A percentile compares a stretch with the other conserved stretches of the same genome.
phyloP scores from a whole-genome alignment of 92 coral and sea anemone genomes.

The Palythoa caribaeorum region DNA sequence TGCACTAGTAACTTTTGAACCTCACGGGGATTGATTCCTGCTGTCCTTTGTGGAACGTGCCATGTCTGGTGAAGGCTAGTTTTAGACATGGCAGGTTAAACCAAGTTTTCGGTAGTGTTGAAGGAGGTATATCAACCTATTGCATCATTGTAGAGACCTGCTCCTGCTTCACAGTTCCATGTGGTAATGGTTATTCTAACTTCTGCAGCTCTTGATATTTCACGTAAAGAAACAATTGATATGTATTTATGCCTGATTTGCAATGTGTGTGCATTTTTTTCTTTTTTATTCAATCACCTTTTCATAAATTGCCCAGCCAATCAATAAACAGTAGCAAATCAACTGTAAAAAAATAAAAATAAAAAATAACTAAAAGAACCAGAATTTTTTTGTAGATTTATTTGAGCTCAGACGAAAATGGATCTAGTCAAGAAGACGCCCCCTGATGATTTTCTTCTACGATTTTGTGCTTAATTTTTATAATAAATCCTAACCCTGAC shows the following conservation, averaged over 20 bases:
- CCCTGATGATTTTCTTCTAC: no score
- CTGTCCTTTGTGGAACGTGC: conserved; percentile 62
- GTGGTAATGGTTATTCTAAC: neutral
- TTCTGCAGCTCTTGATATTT: conserved; percentile 4
- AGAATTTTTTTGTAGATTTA: neutral
- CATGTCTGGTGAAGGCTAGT: conserved; percentile 54
- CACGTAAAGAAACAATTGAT: neutral
- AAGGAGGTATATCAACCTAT: conserved; percentile 34
- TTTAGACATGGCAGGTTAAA: conserved; percentile 31
- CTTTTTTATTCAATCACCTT: neutral
- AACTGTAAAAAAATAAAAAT: neutral
- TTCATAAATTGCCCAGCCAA: neutral
- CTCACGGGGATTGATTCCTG: conserved; percentile 53
- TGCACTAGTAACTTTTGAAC: neutral
- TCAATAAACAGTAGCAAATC: conserved; percentile 1
- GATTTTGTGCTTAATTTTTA: no score
- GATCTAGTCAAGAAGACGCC: neutral
- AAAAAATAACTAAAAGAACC: no score
- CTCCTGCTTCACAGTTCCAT: conserved; percentile 51
- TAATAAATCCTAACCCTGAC: no score
- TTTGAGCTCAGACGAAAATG: neutral
- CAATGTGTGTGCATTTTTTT: neutral
- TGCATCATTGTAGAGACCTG: conserved; percentile 44
- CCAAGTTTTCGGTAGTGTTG: conserved; percentile 28
- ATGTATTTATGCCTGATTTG: neutral